phyloP scores from a whole-genome alignment of 2,113 vertebrate species.

The Lanius collurio region DNA sequence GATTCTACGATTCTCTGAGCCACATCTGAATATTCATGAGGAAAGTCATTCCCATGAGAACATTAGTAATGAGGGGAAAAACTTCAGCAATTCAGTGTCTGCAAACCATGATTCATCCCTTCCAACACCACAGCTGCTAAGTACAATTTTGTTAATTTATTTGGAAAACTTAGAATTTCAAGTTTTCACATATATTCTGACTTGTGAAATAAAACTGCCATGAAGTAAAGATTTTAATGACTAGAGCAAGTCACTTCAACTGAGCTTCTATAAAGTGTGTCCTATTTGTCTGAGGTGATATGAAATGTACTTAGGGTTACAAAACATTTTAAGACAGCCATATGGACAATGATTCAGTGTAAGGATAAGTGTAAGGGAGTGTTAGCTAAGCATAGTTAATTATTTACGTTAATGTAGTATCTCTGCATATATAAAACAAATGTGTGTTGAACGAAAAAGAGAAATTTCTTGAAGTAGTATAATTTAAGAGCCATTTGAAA shows the following conservation, averaged over 20 bases:
- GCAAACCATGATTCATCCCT: background rate
- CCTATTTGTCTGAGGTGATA: background rate
- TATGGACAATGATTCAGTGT: background rate
- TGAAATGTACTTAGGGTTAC: background rate
- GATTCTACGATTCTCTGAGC: background rate
- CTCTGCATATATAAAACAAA: background rate
- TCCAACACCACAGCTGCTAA: background rate
- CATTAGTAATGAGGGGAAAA: background rate
- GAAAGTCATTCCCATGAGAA: background rate
- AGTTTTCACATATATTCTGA: background rate
- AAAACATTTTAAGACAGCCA: background rate
- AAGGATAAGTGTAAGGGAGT: background rate
- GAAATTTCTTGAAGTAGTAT: background rate
- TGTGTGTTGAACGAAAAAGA: background rate
- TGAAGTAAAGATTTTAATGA: background rate
- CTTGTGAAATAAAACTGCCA: background rate
- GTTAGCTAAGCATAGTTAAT: background rate
- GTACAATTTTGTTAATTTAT: background rate
- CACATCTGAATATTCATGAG: conserved; percentile 3
- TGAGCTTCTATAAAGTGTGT: background rate
- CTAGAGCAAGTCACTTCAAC: background rate
- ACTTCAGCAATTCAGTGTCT: background rate
- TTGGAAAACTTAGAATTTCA: background rate
- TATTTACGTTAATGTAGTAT: background rate
- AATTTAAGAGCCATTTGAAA: conserved; percentile 4